phyloP scores from a whole-genome alignment of 1,140 invertebrate species.

The Uloborus diversus region DNA sequence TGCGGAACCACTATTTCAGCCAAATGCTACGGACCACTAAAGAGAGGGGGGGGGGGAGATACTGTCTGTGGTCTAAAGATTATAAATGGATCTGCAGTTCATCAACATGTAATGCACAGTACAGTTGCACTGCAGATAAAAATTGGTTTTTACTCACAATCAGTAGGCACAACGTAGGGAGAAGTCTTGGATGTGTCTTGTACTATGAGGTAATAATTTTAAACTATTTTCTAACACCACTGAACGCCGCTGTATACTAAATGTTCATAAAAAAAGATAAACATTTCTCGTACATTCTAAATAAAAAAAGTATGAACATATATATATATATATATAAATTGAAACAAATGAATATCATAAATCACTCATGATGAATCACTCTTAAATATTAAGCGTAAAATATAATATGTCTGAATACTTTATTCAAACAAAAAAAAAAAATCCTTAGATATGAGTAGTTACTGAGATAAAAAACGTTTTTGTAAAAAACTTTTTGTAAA shows the following conservation, averaged over 20 bases:
- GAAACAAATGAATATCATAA: background rate
- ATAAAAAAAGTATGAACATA: background rate
- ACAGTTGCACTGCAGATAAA: background rate
- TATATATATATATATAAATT: background rate
- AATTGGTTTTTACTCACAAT: too few species aligned
- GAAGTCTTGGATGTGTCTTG: too few species aligned
- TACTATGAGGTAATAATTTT: too few species aligned
- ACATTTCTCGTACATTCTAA: background rate
- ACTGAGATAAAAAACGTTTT: too few species aligned
- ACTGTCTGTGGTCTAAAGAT: slow-evolving; percentile 26
- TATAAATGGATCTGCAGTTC: slow-evolving; percentile 14
- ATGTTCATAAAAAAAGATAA: background rate
- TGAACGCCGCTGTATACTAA: too few species aligned
- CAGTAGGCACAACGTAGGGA: too few species aligned
- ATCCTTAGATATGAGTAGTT: too few species aligned
- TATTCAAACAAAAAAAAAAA: too few species aligned
- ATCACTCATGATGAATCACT: background rate
- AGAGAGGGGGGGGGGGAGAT: background rate
- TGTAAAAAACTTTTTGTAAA: too few species aligned
- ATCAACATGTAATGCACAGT: slow-evolving; percentile 26
- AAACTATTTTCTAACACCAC: too few species aligned
- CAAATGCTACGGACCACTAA: slow-evolving; percentile 12
- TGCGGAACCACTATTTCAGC: background rate
- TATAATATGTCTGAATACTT: too few species aligned
- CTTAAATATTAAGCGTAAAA: too few species aligned